Evolutionary conservation across 2,888 invertebrate genomes (phyloP).

Genomic region (Litoditis marina): DNA sequence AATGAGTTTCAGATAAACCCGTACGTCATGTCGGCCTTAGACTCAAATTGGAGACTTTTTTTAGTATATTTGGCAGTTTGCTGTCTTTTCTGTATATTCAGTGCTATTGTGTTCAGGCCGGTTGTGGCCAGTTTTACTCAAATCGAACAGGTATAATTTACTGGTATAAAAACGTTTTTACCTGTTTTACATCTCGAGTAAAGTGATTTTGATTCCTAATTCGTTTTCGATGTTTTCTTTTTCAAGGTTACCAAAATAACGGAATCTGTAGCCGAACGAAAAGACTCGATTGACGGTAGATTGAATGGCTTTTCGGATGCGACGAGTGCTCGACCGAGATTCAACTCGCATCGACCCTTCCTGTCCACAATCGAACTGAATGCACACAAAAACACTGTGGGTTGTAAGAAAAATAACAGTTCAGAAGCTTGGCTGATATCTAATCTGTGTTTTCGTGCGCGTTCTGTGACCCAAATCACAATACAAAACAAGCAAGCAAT

Average conservation of each 20-base stretch:
- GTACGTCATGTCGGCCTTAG: conserved; percentile 35
- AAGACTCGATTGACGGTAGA: neutral
- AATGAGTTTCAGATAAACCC: conserved; percentile 49
- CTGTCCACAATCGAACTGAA: conserved; percentile 55
- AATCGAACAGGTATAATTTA: conserved; percentile 44
- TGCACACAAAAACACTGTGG: conserved; percentile 7
- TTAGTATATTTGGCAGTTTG: conserved; percentile 80
- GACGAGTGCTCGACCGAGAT: too few relatives aligned
- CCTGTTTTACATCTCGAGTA: neutral
- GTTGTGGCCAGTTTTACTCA: conserved; percentile 48
- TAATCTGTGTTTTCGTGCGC: too few relatives aligned
- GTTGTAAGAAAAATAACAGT: too few relatives aligned
- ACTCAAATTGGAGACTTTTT: conserved; percentile 78
- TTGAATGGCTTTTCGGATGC: neutral
- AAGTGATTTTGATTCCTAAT: neutral
- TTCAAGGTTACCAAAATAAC: conserved; percentile 50
- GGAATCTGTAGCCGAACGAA: conserved; percentile 30
- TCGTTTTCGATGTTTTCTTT: too few relatives aligned
- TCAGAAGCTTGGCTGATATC: too few relatives aligned
- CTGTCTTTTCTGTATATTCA: conserved; percentile 80
- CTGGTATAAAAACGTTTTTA: conserved; percentile 4
- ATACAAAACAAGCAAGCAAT: too few relatives aligned
- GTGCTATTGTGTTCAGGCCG: conserved; percentile 79
- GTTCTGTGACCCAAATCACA: too few relatives aligned
- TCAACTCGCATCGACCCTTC: conserved; percentile 37